A percentile compares a stretch with the other conserved stretches of the same genome.
Conservation (phyloP, 2,797 vertebrate species). For the Antrozous pallidus region DNA sequence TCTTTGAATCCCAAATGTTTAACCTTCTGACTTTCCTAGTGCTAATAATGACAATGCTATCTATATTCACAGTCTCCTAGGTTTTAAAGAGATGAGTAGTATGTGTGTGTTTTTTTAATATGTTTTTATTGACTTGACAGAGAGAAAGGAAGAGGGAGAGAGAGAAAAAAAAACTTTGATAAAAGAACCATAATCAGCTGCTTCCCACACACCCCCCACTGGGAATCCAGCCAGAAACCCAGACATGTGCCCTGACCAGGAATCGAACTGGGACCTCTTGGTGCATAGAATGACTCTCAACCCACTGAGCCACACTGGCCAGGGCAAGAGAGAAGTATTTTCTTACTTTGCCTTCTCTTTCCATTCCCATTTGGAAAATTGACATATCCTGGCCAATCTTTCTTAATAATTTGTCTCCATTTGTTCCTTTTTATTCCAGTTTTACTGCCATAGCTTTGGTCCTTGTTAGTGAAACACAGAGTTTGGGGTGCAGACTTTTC, state of each 20-base stretch:
- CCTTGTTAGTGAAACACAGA: not conserved
- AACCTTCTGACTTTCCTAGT: not conserved
- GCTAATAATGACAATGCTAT: not conserved
- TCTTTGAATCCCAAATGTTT: not conserved
- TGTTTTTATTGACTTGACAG: no score
- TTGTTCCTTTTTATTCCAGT: not conserved
- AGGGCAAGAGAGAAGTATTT: not conserved
- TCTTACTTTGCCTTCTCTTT: not conserved
- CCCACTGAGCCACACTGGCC: not conserved
- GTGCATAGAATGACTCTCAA: not conserved
- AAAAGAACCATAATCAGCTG: not conserved
- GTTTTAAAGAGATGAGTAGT: not conserved
- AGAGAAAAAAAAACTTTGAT: no score
- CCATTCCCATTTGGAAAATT: not conserved
- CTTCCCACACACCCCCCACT: not conserved
- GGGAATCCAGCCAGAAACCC: not conserved
- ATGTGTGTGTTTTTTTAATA: not conserved
- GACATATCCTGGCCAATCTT: not conserved
- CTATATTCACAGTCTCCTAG: not conserved
- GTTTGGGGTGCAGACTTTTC: no score
- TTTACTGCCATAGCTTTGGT: not conserved
- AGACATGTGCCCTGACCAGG: not conserved
- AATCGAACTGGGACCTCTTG: not conserved
- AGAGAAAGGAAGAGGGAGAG: no score
- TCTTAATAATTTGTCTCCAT: not conserved